Base-by-base conservation (phyloP, 2,797 vertebrate species). In the Gallirallus australis region DNA sequence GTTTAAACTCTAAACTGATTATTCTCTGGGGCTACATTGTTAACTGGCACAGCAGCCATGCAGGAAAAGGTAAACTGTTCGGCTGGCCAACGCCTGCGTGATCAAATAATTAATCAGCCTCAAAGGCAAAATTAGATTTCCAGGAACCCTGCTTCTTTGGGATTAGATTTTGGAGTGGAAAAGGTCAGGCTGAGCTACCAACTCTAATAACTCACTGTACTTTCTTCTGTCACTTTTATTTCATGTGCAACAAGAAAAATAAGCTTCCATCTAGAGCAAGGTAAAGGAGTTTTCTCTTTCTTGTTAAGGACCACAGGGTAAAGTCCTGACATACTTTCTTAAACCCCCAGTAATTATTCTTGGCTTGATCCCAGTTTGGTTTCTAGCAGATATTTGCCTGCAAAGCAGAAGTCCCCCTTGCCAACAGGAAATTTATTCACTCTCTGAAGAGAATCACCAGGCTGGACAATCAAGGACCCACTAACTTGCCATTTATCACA, bases 51-150 rank as follows among this genome's bases (percentile, higher is more conserved):
- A 94, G 91, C 93, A 91, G 65, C 53, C 69, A 57, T 69, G 82
- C 61, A 91, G 63, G 81, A 65, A 68, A 93, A 96, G 50, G 94
- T 93, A 73, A 94, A 94, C 85, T 90, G 15, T 86, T 91, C 75
- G 54, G 64, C 73, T 88, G 73, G 72, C 85, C 77, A 76, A 23
- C 1, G 7, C 70, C 86, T 90, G 82, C 89, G 66, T 63, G 91
- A 93, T 86, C 89, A 79, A 91, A 94, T 86, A 93, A 96, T 95
- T 97, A 94, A 96, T 93, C 94, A 93, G 66, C 59, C 87, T 90
- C 4, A 0, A 94, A 90, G 63, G 66, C 61, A 94, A 93, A 92
- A 94, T 93, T 91, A 86, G 59, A 86, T 96, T 96, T 95, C 91
- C 96, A 94, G 91, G 82, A 95, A 91, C 50, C 47, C 69, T 88